Evolutionary conservation across 2,113 vertebrate genomes (phyloP).

Genomic region (Marmota monax): DNA sequence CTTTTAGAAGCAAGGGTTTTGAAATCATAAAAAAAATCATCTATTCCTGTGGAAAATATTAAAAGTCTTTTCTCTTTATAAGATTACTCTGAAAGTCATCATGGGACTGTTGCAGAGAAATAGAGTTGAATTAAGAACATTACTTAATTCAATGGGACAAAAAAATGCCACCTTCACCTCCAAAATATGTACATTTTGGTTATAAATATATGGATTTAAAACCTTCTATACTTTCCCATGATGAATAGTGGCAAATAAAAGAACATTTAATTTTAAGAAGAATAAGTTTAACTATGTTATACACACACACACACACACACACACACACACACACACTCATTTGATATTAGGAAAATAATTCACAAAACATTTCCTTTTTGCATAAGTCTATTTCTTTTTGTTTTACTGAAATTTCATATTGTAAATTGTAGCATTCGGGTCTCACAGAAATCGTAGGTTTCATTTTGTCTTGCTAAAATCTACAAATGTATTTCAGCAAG

Average conservation of each 20-base stretch:
- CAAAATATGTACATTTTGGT: background rate
- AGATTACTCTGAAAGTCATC: background rate
- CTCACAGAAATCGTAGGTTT: constrained; percentile 69
- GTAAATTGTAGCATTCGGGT: constrained; percentile 89
- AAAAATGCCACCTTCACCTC: background rate
- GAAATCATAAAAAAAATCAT: too few relatives aligned
- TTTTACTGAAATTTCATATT: constrained; percentile 92
- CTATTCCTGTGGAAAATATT: background rate
- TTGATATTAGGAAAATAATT: constrained; percentile 85
- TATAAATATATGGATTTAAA: background rate
- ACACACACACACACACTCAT: background rate
- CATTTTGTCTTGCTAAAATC: too few relatives aligned
- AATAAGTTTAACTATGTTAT: background rate
- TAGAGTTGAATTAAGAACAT: background rate
- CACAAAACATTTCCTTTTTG: constrained; percentile 77
- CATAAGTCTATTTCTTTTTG: constrained; percentile 87
- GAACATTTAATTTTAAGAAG: too few relatives aligned
- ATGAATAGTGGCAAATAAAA: background rate
- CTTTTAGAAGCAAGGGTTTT: too few relatives aligned
- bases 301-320: background rate
- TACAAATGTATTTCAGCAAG: too few relatives aligned
- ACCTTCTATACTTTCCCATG: background rate
- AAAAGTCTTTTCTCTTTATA: background rate
- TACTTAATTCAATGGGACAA: background rate
- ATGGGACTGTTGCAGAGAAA: background rate